Evolutionary conservation across 2,113 vertebrate species (phyloP).

Genomic region (Nettapus auritus): DNA sequence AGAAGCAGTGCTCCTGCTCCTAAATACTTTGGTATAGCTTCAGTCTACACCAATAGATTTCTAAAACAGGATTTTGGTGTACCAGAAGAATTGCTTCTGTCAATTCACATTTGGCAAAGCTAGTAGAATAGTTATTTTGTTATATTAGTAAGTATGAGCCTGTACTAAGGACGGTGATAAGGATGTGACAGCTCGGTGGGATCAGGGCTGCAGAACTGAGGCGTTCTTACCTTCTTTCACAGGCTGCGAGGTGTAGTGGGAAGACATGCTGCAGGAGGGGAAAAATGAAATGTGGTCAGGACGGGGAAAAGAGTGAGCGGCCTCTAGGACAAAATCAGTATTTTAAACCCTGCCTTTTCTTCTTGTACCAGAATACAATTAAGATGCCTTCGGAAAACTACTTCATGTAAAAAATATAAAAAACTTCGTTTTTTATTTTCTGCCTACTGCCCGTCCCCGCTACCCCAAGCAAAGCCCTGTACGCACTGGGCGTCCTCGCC

Average conservation of each 20-base stretch:
- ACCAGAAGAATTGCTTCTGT: fast-evolving
- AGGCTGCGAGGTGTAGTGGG: conserved; percentile 44
- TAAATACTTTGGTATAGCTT: background rate
- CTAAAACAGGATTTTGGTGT: background rate
- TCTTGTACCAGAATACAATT: background rate
- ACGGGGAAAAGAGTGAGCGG: background rate
- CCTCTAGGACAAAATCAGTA: background rate
- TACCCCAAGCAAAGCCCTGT: background rate
- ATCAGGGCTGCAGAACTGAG: background rate
- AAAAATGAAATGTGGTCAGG: background rate
- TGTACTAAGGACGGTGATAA: background rate
- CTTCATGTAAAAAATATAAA: too few relatives aligned
- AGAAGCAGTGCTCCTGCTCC: background rate
- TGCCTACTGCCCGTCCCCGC: too few relatives aligned
- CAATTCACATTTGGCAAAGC: background rate
- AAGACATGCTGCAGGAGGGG: conserved; percentile 62
- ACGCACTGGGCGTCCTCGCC: conserved; percentile 66
- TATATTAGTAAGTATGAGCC: background rate
- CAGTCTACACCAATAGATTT: background rate
- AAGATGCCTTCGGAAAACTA: background rate
- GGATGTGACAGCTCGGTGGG: background rate
- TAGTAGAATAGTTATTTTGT: background rate
- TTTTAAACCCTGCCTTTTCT: background rate
- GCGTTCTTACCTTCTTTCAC: conserved; percentile 67
- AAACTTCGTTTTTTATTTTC: too few relatives aligned